phyloP scores from a whole-genome alignment of 2,888 invertebrate species.

The Osmoderma eremita region DNA sequence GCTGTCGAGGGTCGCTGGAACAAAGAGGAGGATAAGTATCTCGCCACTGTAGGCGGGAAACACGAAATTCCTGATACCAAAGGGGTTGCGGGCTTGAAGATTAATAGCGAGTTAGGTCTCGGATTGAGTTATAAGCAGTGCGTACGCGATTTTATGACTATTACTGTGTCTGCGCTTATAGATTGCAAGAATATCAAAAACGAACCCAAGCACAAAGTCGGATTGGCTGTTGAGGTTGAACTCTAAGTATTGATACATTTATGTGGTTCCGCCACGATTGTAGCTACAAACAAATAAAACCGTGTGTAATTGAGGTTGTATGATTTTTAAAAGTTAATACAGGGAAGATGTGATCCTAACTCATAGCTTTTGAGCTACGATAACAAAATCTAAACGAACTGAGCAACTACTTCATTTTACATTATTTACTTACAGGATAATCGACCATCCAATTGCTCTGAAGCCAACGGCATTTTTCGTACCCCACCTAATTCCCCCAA shows the following conservation, averaged over 20 bases:
- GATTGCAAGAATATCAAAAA: slow-evolving; percentile 1
- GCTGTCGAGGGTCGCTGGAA: not conserved
- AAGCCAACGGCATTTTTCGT: no score
- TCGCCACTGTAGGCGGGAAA: not conserved
- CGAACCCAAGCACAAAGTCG: slow-evolving; percentile 11
- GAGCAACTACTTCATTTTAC: no score
- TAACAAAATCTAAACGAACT: no score
- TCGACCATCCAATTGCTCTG: no score
- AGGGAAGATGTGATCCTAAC: no score
- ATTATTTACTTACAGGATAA: no score
- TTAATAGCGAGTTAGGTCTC: slow-evolving; percentile 3
- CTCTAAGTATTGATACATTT: not conserved
- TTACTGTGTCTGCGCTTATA: not conserved
- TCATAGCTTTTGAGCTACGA: no score
- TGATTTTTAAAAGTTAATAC: no score
- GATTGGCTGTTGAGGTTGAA: slow-evolving; percentile 4
- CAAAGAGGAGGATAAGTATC: not conserved
- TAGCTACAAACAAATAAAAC: no score
- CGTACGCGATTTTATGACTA: not conserved
- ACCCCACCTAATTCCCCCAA: no score
- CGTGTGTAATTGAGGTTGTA: no score
- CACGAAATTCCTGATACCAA: not conserved
- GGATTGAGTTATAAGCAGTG: not conserved
- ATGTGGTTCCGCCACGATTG: no score
- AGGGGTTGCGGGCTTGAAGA: not conserved